Evolutionary conservation across 2,113 vertebrate genomes (phyloP), one percentile per base, ranked within the genome.

Genomic region (Gadus macrocephalus): DNA sequence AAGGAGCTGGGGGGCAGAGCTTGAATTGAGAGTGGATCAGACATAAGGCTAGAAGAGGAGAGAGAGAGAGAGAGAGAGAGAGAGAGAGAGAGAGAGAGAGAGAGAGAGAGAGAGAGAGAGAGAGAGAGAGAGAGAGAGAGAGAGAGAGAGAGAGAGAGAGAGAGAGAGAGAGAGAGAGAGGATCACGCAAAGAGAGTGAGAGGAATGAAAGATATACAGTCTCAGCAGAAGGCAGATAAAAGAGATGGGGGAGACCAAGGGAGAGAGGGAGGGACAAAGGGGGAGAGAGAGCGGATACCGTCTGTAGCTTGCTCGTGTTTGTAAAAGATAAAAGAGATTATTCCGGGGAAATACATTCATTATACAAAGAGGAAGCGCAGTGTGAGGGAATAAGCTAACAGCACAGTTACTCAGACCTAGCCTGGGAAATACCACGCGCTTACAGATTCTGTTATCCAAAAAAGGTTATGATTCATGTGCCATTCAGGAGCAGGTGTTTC

Each of bases 301-400:
- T 69, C 73, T 71, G 64, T 2, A 8, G 71, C 15, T 69, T 61
- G 74, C 4, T 19, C 75, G 68, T 76, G 69, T 62, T 35, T 20
- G 42, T 49, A 49, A 67, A 63, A 82, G 66, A 87, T 83, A 68
- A 85, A 87, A 86, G 75, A 22, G 64, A 75, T 69, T 75, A 76
- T 80, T 86, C 59, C 28, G 65, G 55, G 70, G 55, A 61, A 83
- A 83, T 71, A 67, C 74, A 86, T 81, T 83, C 71, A 83, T 85
- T 78, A 79, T 74, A 68, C 73, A 75, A 67, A 70, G 69, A 74
- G 58, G 27, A 76, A 80, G 71, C 27, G 16, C 60, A 73, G 75
- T 74, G 79, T 82, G 73, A 82, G 78, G 73, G 82, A 62, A 49
- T 49, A 49, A 49, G 42, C 42, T 49, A 49, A 49, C 42, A 14